Conservation (phyloP, 37 sponge, comb jelly and placozoan genomes). For the Aplysina aerophoba region DNA sequence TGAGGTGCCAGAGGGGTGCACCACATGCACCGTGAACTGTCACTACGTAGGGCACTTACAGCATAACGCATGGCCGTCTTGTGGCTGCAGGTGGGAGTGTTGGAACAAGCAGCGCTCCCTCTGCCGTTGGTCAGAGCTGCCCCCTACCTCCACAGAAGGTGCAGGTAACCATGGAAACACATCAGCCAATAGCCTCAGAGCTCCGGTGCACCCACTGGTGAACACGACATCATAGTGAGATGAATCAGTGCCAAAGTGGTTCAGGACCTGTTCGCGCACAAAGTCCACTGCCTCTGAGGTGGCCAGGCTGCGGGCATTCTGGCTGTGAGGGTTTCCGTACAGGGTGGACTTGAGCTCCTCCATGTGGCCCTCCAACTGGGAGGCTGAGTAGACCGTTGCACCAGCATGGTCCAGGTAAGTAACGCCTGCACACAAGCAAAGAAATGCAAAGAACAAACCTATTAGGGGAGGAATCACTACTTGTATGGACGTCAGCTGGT, state of each 20-base stretch:
- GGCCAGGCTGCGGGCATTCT: constrained; percentile 57
- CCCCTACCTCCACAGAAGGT: background rate
- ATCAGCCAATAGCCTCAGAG: constrained; percentile 75
- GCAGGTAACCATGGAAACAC: constrained; percentile 78
- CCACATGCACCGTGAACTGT: too few relatives aligned
- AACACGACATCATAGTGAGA: constrained; percentile 79
- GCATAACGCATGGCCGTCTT: too few relatives aligned
- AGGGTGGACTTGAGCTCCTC: constrained; percentile 66
- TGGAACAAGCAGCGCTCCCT: too few relatives aligned
- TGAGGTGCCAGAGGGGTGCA: too few relatives aligned
- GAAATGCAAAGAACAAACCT: background rate
- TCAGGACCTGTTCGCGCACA: constrained; percentile 64
- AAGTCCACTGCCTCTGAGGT: constrained; percentile 57
- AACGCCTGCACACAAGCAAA: constrained; percentile 40
- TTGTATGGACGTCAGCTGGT: too few relatives aligned
- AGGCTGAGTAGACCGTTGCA: constrained; percentile 71
- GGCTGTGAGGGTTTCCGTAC: constrained; percentile 95
- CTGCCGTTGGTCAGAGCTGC: background rate
- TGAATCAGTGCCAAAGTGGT: constrained; percentile 70
- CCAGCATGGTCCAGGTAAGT: constrained; percentile 95
- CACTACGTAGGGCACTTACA: too few relatives aligned
- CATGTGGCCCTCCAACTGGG: constrained; percentile 63
- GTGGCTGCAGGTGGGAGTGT: too few relatives aligned
- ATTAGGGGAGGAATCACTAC: too few relatives aligned
- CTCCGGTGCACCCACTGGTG: constrained; percentile 81